Evolutionary conservation across 2,797 vertebrate genomes (phyloP).

Genomic region (Phrynocephalus guinanensis): DNA sequence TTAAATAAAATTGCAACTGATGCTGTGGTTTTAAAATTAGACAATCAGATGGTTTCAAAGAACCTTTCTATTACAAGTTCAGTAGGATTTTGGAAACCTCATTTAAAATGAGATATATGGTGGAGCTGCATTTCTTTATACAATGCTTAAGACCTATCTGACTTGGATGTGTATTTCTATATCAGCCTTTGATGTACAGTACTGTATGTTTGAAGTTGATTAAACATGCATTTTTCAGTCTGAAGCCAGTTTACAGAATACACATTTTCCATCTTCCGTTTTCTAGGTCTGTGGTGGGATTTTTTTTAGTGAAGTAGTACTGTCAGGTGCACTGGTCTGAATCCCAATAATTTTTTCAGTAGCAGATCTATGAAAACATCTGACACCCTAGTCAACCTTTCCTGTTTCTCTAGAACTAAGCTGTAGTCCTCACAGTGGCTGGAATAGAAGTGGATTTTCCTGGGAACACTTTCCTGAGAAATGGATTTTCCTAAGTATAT

Average conservation of each 20-base stretch:
- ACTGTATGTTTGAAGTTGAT: neutral
- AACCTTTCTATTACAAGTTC: neutral
- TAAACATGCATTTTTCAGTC: conserved; percentile 33
- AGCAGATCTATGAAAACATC: too few relatives aligned
- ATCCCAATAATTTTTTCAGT: too few relatives aligned
- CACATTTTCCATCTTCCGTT: neutral
- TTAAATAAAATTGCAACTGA: neutral
- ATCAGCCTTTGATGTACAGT: conserved; percentile 45
- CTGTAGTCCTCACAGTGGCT: too few relatives aligned
- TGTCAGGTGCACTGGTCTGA: too few relatives aligned
- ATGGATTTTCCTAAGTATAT: too few relatives aligned
- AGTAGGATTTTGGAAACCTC: neutral
- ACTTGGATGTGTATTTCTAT: conserved; percentile 39
- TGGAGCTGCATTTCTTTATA: neutral
- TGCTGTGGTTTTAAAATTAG: conserved; percentile 13
- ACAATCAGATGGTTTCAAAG: neutral
- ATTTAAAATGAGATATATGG: conserved; percentile 9
- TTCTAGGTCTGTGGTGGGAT: neutral
- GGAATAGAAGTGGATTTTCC: too few relatives aligned
- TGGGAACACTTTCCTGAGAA: too few relatives aligned
- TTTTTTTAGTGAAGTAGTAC: too few relatives aligned
- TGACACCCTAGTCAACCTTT: too few relatives aligned
- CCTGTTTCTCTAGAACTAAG: too few relatives aligned
- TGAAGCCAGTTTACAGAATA: conserved; percentile 60
- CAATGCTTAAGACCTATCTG: neutral